phyloP scores from a whole-genome alignment of 2,888 invertebrate species.

The Argyra leucocephala region DNA sequence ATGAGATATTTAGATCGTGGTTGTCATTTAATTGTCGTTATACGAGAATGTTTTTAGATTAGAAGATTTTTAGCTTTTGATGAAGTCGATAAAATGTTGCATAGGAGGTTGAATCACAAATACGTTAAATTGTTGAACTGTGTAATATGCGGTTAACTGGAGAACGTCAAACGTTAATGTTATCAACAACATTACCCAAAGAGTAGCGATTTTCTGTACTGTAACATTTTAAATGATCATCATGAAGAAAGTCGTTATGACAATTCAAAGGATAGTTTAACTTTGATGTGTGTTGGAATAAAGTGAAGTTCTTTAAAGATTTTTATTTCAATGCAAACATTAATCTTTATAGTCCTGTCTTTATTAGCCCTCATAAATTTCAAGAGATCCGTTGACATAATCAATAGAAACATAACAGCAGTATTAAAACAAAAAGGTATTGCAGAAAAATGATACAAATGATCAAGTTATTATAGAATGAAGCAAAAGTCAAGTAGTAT shows the following conservation, averaged over 20 bases:
- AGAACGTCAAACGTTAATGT: conserved; percentile 97
- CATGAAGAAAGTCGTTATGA: conserved; percentile 66
- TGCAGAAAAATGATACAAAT: no score
- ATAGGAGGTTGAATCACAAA: conserved; percentile 98
- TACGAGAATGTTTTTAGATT: conserved; percentile 92
- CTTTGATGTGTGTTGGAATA: conserved; percentile 97
- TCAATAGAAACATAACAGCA: no score
- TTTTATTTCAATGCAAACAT: conserved; percentile 78
- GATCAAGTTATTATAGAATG: no score
- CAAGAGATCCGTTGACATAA: no score
- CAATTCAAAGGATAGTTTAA: conserved; percentile 71
- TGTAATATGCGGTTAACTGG: conserved; percentile 92
- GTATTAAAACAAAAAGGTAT: no score
- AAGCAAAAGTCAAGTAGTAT: no score
- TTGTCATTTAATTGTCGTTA: conserved; percentile 95
- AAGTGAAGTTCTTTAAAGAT: conserved; percentile 93
- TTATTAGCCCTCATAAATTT: no score
- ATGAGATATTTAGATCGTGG: conserved; percentile 92
- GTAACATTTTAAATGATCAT: conserved; percentile 96
- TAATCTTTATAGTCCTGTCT: no score
- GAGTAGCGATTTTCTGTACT: conserved; percentile 96
- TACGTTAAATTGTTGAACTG: conserved; percentile 75
- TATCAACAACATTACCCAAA: conserved; percentile 99
- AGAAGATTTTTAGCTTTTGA: conserved; percentile 91
- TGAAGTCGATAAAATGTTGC: conserved; percentile 98